Base-by-base conservation (phyloP, 1,140 invertebrate species). In the Eriosoma lanigerum region DNA sequence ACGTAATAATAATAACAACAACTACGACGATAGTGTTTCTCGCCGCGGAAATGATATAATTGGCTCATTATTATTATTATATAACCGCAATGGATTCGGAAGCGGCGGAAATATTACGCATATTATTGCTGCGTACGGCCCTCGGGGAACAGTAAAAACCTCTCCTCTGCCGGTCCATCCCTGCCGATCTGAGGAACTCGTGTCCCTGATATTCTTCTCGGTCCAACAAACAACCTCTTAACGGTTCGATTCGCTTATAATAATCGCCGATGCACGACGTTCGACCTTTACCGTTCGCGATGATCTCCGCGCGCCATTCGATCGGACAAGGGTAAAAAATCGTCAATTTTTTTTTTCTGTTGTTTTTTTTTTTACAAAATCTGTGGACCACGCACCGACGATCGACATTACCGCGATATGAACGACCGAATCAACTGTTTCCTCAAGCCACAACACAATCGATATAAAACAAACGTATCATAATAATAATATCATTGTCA, bases 1-100 rank as follows among this genome's bases (percentile, higher is more conserved):
- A 38, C 32, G 32, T 38, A 38, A 38, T 38, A 38, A 68, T 24
- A 68, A 44, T 24, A 68, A 68, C 38, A 68, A 68, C 29, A 17
- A 73, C 70, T 15, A 73, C 24, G 50, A 72, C 29, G 50, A 54
- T 32, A 46, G 56, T 46, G 56, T 58, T 76, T 46, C 56, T 76
- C 56, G 24, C 58, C 46, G 5, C n/a, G 38, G 56, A 54, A 76
- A 76, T 60, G 54, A 76, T 76, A 76, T 76, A 76, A 76, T 76
- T 76, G 73, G 73, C 54, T 76, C 73, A 60, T 76, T 76, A 76
- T n/a, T n/a, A n/a, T n/a, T n/a, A n/a, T n/a, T n/a, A n/a, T n/a
- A n/a, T 38, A 38, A 60, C 38, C 56, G 54, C 38, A 76, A 60
- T 46, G 38, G 17, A 44, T 44, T 44, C 21, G 38, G 52, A 24